Evolutionary conservation across 2,797 vertebrate genomes (phyloP).

Genomic region (Pangasius macronema): DNA sequence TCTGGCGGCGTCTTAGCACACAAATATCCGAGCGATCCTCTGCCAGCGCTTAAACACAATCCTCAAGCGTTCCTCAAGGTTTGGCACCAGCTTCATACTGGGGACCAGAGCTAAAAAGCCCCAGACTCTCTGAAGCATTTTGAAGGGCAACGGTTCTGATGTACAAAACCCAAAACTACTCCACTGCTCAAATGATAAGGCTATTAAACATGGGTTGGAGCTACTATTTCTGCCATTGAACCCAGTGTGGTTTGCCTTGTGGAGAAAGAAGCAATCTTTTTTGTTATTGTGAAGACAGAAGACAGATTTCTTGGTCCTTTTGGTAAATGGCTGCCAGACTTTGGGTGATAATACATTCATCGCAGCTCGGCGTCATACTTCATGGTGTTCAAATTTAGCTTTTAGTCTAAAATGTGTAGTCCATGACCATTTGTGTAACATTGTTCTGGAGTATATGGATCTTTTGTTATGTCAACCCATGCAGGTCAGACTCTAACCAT

Average conservation of each 20-base stretch:
- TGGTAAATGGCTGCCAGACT: constrained; percentile 57
- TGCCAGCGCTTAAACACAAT: constrained; percentile 66
- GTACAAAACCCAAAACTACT: constrained; percentile 59
- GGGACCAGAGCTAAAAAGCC: constrained; percentile 68
- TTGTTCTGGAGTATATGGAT: background rate
- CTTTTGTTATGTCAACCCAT: background rate
- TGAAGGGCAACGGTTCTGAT: constrained; percentile 67
- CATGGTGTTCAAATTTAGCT: constrained; percentile 40
- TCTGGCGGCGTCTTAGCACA: constrained; percentile 59
- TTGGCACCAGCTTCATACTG: constrained; percentile 63
- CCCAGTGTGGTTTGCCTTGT: constrained; percentile 52
- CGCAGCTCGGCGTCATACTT: constrained; percentile 34
- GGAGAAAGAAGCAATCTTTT: constrained; percentile 53
- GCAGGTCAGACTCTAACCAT: background rate
- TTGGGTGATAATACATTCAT: constrained; percentile 54
- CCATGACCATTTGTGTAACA: background rate
- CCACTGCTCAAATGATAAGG: constrained; percentile 64
- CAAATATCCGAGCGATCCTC: constrained; percentile 62
- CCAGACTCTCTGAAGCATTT: constrained; percentile 69
- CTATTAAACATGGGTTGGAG: constrained; percentile 60
- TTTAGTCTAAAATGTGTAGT: constrained; percentile 31
- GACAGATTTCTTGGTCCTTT: constrained; percentile 53
- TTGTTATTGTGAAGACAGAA: constrained; percentile 55
- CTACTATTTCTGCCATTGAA: constrained; percentile 56
- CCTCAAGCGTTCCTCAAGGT: constrained; percentile 59